These are phyloP conservation scores for Palythoa grandiflora DNA, from an alignment of 92 coral and sea anemone genomes.

Conservation along the genomic window DNA sequence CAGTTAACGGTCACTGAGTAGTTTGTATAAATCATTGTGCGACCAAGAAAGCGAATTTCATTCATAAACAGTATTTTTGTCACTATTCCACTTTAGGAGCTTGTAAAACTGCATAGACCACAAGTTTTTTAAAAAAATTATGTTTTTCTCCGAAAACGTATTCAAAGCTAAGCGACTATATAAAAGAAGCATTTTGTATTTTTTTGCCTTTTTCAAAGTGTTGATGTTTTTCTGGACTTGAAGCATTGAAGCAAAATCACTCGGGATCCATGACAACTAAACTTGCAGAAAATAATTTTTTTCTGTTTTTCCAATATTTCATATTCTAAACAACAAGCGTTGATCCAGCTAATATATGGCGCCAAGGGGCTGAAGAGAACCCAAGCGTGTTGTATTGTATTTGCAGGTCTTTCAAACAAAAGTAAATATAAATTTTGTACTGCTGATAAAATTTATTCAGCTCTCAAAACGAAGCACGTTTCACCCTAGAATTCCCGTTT, in stretches of 20 bases:
- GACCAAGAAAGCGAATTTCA: not conserved
- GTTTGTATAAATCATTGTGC: not conserved
- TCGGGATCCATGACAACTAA: constrained; percentile 44
- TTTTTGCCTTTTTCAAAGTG: not conserved
- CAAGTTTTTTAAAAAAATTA: not conserved
- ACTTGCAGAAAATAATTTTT: constrained; percentile 36
- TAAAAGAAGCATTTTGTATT: not conserved
- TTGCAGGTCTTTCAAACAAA: not conserved
- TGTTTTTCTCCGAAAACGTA: not conserved
- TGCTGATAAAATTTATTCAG: not conserved
- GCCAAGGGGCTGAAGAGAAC: constrained; percentile 34
- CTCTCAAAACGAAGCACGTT: not conserved
- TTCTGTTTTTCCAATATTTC: constrained; percentile 37
- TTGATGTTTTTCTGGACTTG: constrained; percentile 26
- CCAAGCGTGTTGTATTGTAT: not conserved
- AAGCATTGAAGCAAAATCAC: constrained; percentile 9
- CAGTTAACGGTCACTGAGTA: not conserved
- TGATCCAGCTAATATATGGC: constrained; percentile 7
- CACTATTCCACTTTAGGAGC: not conserved
- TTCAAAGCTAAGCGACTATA: not conserved
- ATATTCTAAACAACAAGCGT: constrained; percentile 39
- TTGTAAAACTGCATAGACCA: not conserved
- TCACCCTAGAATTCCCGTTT: not conserved
- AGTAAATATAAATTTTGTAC: not conserved
- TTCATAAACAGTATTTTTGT: constrained; percentile 34